Evolutionary conservation across 2,113 vertebrate species (phyloP).

Genomic region (Casuarius casuarius): DNA sequence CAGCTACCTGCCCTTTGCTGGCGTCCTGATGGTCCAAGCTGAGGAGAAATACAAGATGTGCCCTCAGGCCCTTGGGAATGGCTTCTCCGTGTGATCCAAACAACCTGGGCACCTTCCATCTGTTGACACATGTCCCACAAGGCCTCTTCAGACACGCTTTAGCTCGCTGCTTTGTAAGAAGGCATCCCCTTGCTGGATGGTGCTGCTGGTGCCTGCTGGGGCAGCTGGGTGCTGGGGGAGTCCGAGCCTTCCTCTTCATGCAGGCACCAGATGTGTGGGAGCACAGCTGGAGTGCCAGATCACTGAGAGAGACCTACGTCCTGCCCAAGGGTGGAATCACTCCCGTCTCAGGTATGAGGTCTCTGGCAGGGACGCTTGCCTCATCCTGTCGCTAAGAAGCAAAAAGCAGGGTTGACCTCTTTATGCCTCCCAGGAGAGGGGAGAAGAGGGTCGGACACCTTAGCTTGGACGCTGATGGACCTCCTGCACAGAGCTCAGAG

Average conservation of each 20-base stretch:
- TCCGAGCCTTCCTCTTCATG: background rate
- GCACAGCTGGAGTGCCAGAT: background rate
- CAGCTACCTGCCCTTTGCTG: background rate
- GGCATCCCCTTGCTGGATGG: background rate
- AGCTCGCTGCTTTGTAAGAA: background rate
- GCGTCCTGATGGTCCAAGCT: rapidly evolving
- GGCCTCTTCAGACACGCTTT: background rate
- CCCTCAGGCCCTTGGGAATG: background rate
- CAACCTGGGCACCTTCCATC: rapidly evolving
- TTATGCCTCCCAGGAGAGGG: background rate
- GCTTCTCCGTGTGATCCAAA: background rate
- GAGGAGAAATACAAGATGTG: background rate
- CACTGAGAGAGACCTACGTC: background rate
- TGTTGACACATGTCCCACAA: background rate
- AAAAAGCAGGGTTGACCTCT: background rate
- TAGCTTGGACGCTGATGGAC: no score
- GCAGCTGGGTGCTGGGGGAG: background rate
- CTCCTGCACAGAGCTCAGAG: background rate
- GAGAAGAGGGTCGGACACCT: background rate
- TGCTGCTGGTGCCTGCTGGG: background rate
- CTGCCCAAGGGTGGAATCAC: background rate
- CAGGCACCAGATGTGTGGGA: background rate
- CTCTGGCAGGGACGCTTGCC: background rate
- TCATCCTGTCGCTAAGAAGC: background rate
- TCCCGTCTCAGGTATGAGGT: background rate